phyloP scores from a whole-genome alignment of 2,888 invertebrate species.

The Sycophila texana region DNA sequence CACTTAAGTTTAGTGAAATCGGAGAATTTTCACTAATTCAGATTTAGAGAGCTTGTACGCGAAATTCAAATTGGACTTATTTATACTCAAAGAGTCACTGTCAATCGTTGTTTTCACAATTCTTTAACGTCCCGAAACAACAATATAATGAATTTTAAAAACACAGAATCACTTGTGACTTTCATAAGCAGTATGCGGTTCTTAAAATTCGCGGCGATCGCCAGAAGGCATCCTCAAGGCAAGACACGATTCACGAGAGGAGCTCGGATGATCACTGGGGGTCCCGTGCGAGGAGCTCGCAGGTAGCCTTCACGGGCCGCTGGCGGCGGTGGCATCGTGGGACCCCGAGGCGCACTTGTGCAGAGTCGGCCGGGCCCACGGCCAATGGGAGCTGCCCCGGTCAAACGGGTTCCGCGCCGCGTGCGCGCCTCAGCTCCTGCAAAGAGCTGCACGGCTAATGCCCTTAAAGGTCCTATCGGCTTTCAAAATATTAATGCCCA shows the following conservation, averaged over 20 bases:
- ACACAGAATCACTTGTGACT: not conserved
- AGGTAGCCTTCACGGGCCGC: not conserved
- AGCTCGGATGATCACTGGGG: constrained; percentile 28
- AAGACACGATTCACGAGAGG: not conserved
- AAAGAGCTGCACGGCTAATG: constrained; percentile 21
- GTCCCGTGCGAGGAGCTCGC: not conserved
- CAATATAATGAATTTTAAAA: too few species aligned
- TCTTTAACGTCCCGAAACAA: too few species aligned
- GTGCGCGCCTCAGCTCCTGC: constrained; percentile 54
- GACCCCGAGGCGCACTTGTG: constrained; percentile 61
- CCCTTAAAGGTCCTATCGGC: constrained; percentile 47
- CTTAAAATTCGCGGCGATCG: not conserved
- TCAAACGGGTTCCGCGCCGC: constrained; percentile 9
- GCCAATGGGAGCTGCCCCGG: constrained; percentile 60
- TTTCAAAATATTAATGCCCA: constrained; percentile 35
- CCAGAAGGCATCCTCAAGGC: not conserved
- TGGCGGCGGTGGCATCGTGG: constrained; percentile 65
- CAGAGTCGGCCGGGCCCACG: constrained; percentile 48
- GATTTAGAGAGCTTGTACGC: too few species aligned
- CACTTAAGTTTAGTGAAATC: too few species aligned
- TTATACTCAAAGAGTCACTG: too few species aligned
- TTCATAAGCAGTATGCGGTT: not conserved
- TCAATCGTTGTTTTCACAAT: too few species aligned
- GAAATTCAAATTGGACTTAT: too few species aligned
- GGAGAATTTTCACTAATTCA: too few species aligned